These are phyloP conservation scores for Cheilosia impressa DNA, from an alignment of 2,888 invertebrate species.

Conservation along the genomic window DNA sequence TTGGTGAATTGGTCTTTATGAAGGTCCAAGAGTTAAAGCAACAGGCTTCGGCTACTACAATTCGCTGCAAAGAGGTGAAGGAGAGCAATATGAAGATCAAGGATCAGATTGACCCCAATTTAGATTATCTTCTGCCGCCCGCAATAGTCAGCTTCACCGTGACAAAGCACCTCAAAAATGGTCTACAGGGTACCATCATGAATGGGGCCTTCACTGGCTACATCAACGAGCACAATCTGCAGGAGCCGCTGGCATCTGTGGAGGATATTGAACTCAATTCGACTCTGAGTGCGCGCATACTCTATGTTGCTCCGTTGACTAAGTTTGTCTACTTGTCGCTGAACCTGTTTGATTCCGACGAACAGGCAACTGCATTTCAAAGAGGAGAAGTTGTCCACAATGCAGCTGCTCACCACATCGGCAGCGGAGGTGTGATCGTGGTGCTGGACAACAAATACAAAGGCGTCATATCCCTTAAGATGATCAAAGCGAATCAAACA, in stretches of 20 bases:
- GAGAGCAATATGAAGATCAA: slow-evolving; percentile 79
- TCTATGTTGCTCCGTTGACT: slow-evolving; percentile 88
- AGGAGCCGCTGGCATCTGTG: slow-evolving; percentile 81
- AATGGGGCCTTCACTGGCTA: slow-evolving; percentile 83
- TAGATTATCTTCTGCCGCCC: slow-evolving; percentile 84
- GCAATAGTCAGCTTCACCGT: slow-evolving; percentile 82
- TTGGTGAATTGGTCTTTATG: slow-evolving; percentile 82
- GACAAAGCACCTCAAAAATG: slow-evolving; percentile 83
- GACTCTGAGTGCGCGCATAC: slow-evolving; percentile 86
- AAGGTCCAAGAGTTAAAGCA: slow-evolving; percentile 80
- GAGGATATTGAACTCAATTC: slow-evolving; percentile 83
- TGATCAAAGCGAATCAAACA: slow-evolving; percentile 80
- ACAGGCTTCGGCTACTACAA: slow-evolving; percentile 79
- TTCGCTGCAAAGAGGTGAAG: slow-evolving; percentile 79
- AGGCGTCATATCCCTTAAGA: slow-evolving; percentile 81
- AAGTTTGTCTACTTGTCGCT: slow-evolving; percentile 88
- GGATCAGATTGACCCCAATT: slow-evolving; percentile 79
- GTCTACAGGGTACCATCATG: slow-evolving; percentile 84
- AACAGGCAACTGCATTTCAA: slow-evolving; percentile 23
- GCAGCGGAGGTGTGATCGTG: slow-evolving; percentile 83
- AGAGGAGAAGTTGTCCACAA: slow-evolving; percentile 86
- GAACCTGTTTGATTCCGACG: slow-evolving; percentile 78
- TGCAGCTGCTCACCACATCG: slow-evolving; percentile 85
- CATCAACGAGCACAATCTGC: slow-evolving; percentile 82
- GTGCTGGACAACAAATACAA: slow-evolving; percentile 79